These are phyloP conservation scores for Tenualosa ilisha DNA, from an alignment of 2,797 vertebrate genomes.

Conservation along the genomic window DNA sequence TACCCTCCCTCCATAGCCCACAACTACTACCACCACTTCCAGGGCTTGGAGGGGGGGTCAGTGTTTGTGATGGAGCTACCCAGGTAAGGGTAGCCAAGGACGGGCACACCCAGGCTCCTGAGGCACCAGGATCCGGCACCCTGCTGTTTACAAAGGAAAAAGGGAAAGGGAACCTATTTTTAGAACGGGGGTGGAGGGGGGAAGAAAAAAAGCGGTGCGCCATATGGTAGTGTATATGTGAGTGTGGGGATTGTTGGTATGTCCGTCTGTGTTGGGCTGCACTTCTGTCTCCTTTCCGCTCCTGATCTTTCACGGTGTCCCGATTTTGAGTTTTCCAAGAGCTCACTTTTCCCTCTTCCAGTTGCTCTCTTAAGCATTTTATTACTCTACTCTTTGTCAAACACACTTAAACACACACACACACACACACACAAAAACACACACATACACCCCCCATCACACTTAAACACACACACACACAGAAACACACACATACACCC, in stretches of 20 bases:
- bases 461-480: too few species aligned
- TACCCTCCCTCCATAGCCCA: background rate
- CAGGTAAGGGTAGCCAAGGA: background rate
- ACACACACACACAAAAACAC: background rate
- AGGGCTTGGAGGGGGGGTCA: background rate
- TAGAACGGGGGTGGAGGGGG: background rate
- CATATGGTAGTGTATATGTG: background rate
- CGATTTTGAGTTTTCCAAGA: background rate
- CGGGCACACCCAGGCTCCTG: background rate
- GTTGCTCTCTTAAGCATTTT: background rate
- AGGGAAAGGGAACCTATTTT: background rate
- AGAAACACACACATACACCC: too few species aligned
- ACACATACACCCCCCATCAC: background rate
- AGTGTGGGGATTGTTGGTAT: background rate
- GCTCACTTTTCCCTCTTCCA: background rate
- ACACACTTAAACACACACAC: background rate
- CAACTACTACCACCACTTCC: background rate
- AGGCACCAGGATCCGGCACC: background rate
- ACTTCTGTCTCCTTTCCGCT: background rate
- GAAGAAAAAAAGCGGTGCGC: background rate
- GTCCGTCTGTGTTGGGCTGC: background rate
- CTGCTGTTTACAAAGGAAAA: constrained; percentile 9
- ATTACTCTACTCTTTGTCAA: background rate
- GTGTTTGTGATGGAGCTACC: constrained; percentile 18
- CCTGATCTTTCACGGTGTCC: background rate